Conservation (phyloP, 2,888 invertebrate species). For the Drosophila villosipedis region DNA sequence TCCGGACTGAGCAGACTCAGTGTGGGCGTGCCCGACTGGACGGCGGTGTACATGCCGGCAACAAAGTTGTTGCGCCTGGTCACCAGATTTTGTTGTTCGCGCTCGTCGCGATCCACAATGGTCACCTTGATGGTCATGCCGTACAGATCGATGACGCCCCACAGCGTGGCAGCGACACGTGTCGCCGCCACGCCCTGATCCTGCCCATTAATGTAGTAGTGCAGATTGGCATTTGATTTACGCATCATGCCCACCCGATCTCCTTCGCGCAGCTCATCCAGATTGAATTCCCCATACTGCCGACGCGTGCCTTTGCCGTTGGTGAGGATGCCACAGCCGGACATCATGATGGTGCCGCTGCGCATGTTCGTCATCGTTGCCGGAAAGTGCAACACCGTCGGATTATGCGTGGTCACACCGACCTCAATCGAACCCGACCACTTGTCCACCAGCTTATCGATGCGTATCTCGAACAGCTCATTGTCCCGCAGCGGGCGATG, state of each 20-base stretch:
- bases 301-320: constrained; percentile 97
- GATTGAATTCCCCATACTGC: constrained; percentile 96
- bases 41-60: constrained; percentile 53
- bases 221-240: constrained; percentile 92
- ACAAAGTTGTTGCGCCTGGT: constrained; percentile 88
- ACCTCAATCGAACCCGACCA: constrained; percentile 92
- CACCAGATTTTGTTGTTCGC: constrained; percentile 91
- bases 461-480: constrained; percentile 97
- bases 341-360: constrained; percentile 97
- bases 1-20: constrained; percentile 84
- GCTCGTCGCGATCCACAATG: constrained; percentile 93
- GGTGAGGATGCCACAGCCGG: constrained; percentile 97
- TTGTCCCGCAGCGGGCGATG: constrained; percentile 94
- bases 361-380: constrained; percentile 99
- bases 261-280: constrained; percentile 96
- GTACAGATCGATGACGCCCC: constrained; percentile 98
- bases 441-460: constrained; percentile 96
- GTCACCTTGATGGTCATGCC: constrained; percentile 97
- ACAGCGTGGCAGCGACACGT: constrained; percentile 91
- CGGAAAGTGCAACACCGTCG: constrained; percentile 94
- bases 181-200: constrained; percentile 96
- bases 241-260: constrained; percentile 97
- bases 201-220: constrained; percentile 96
- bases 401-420: constrained; percentile 97
- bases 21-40: constrained; percentile 76